Evolutionary conservation across 2,888 invertebrate species (phyloP), one percentile per base, ranked within the genome.

Genomic region (Keiferia lycopersicella): DNA sequence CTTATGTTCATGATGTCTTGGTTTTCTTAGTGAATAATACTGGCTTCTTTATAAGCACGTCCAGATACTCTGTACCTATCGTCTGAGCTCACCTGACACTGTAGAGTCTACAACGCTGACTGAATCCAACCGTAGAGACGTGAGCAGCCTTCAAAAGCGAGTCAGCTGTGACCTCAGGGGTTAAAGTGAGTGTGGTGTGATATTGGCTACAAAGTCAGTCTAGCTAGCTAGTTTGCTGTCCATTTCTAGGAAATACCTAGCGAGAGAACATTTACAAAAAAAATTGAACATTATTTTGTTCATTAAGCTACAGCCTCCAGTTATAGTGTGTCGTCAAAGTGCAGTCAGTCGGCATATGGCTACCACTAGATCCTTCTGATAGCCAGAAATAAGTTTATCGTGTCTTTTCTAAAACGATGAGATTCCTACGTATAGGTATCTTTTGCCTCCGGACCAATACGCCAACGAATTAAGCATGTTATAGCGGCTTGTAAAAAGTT

Each of bases 21-120:
- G 18, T 20, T 18, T 20, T 10, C 20, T n/a, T n/a, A n/a, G n/a
- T n/a, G n/a, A 41, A 1, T 14, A 3, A 14, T 0, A 16, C 45
- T 6, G 4, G 45, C n/a, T 45, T 14, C 41, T 14, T 0, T 41
- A 41, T 14, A 3, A 41, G 75, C 86, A 86, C 87, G 87, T 82
- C 83, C 78, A 72, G 68, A 78, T 80, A 82, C 87, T 88, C 80
- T 82, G 83, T 87, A 34, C 10, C 6, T 34, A 34, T 34, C 10
- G 10, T 34, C 34, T 34, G 34, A 4, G 34, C 6, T 26, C 85
- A 87, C 84, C 86, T 84, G 82, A 83, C 80, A 74, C 75, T 65
- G 66, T 26, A 26, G 26, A 26, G 26, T 26, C 26, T 26, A 26
- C 26, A 4, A 6, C 6, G 26, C 63, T 69, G 77, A 74, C 77